Percentiles rank a stretch among this genome's conserved stretches.
These are phyloP conservation scores for Thymelicus sylvestris DNA, from an alignment of 2,888 invertebrate species.

Conservation along the genomic window DNA sequence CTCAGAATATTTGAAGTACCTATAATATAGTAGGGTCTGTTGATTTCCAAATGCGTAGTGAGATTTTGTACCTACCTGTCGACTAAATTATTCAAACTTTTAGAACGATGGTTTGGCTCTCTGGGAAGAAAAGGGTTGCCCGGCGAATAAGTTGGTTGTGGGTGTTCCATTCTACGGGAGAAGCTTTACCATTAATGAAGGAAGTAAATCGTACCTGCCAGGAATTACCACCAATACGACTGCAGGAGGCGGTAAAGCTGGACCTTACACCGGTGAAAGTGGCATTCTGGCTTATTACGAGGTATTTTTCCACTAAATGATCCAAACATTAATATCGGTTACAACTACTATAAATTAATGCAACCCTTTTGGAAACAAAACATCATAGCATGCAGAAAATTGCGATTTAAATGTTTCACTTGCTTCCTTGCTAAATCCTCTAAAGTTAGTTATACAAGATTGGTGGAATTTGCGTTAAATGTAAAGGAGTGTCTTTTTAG, in stretches of 20 bases:
- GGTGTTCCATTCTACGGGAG: conserved; percentile 96
- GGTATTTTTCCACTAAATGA: background rate
- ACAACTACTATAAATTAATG: too few species aligned
- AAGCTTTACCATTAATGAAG: conserved; percentile 89
- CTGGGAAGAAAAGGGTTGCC: conserved; percentile 96
- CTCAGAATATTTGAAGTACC: too few species aligned
- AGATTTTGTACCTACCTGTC: background rate
- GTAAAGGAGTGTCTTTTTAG: too few species aligned
- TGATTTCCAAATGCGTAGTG: conserved; percentile 54
- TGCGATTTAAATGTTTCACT: too few species aligned
- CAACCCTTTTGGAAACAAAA: too few species aligned
- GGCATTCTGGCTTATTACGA: conserved; percentile 35
- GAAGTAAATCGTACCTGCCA: background rate
- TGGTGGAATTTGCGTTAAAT: too few species aligned
- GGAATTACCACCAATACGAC: background rate
- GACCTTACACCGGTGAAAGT: background rate
- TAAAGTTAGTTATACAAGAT: too few species aligned
- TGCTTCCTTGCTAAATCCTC: too few species aligned
- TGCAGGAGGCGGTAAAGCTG: background rate
- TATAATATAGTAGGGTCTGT: conserved; percentile 89
- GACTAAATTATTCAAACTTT: conserved; percentile 6
- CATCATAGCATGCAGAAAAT: too few species aligned
- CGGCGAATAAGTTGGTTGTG: conserved; percentile 93
- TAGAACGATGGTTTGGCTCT: conserved; percentile 85
- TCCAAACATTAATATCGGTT: too few species aligned